A percentile compares a stretch with the other conserved stretches of the same genome.
Evolutionary conservation across 2,113 vertebrate species (phyloP).

Genomic region (Dipodomys ordii): DNA sequence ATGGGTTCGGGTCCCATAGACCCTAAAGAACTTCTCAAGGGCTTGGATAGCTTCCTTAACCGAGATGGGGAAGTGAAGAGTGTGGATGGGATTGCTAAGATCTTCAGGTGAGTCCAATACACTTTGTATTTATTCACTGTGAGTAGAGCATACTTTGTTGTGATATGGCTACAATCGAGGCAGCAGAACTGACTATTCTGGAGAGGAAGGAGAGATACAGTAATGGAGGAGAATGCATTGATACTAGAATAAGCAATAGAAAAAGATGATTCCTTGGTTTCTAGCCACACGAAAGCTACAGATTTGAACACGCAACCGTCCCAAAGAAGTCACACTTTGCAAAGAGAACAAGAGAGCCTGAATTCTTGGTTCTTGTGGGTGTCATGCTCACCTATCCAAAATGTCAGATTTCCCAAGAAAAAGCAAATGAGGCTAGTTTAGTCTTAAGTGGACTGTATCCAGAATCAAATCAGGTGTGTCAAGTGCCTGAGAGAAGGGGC

Average conservation of each 20-base stretch:
- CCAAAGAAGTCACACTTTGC: background rate
- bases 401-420: background rate
- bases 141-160: background rate
- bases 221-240: background rate
- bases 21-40: slow-evolving; percentile 96
- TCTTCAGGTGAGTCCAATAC: slow-evolving; percentile 91
- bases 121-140: background rate
- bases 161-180: background rate
- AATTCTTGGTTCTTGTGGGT: background rate
- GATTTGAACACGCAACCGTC: background rate
- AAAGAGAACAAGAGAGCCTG: background rate
- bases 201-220: background rate
- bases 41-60: slow-evolving; percentile 93
- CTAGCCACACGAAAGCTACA: background rate
- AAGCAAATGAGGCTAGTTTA: background rate
- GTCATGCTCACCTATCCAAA: background rate
- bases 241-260: background rate
- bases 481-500: background rate
- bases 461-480: background rate
- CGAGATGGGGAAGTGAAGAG: slow-evolving; percentile 96
- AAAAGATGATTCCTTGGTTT: background rate
- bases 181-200: background rate
- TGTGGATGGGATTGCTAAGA: slow-evolving; percentile 94
- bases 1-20: slow-evolving; percentile 96
- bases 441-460: background rate